Percentiles rank a stretch among this genome's conserved stretches.
Evolutionary conservation across 2,888 invertebrate species (phyloP).

Genomic region (Clitarchus hookeri): DNA sequence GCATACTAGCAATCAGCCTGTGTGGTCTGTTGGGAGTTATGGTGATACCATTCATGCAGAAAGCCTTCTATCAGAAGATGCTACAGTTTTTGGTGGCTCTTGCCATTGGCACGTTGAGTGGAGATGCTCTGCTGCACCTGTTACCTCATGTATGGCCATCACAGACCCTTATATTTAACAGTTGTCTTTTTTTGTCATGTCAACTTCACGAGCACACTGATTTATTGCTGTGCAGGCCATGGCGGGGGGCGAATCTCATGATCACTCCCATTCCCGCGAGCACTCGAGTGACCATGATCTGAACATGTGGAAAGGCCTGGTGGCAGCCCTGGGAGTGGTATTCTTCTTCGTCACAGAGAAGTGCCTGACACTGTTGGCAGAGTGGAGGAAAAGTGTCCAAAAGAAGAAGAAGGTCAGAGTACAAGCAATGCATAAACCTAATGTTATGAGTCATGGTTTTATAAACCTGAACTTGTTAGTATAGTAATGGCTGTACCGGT

Average conservation of each 20-base stretch:
- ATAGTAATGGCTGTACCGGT: no score
- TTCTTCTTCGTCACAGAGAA: conserved; percentile 91
- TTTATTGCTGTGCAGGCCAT: conserved; percentile 52
- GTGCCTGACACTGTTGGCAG: conserved; percentile 75
- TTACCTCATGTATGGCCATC: conserved; percentile 75
- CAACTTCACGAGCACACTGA: no score
- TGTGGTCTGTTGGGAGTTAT: conserved; percentile 87
- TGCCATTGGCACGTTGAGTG: conserved; percentile 89
- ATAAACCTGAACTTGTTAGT: no score
- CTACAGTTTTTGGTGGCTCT: conserved; percentile 91
- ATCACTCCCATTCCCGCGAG: conserved; percentile 47
- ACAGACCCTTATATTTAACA: no score
- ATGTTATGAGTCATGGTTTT: no score
- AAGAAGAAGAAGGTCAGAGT: conserved; percentile 66
- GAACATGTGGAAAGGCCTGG: conserved; percentile 85
- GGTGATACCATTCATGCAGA: conserved; percentile 90
- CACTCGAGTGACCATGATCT: conserved; percentile 62
- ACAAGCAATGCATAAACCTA: no score
- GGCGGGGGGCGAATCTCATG: conserved; percentile 52
- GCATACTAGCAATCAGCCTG: conserved; percentile 83
- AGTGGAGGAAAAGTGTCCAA: conserved; percentile 77
- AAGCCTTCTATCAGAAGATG: conserved; percentile 83
- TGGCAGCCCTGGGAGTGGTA: conserved; percentile 80
- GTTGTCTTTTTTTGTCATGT: no score
- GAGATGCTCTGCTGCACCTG: conserved; percentile 90